Percentiles rank a stretch among this genome's conserved stretches.
phyloP scores from a whole-genome alignment of 2,113 vertebrate species.

The Tachycineta bicolor region DNA sequence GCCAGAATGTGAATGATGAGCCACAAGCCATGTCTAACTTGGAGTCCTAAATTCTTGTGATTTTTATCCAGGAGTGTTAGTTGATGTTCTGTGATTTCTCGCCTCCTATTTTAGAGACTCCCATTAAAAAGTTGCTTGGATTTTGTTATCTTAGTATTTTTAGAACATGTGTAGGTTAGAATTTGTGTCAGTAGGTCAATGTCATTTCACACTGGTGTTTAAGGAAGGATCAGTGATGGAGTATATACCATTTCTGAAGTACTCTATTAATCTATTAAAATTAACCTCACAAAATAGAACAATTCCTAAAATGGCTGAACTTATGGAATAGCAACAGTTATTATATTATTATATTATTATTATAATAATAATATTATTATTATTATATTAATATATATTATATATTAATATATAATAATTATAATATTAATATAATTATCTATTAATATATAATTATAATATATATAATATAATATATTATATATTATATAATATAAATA shows the following conservation, averaged over 20 bases:
- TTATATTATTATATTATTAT: no score
- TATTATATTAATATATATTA: no score
- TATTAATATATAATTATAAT: no score
- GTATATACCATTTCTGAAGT: neutral
- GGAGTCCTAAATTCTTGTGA: neutral
- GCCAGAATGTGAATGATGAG: neutral
- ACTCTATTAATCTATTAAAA: neutral
- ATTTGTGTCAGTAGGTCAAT: neutral
- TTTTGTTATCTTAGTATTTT: neutral
- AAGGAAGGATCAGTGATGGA: neutral
- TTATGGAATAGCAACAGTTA: neutral
- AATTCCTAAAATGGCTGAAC: neutral
- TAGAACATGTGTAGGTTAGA: neutral
- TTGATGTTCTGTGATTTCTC: neutral
- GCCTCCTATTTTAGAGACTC: neutral
- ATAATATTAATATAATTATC: no score
- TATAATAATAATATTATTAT: no score
- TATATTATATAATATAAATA: no score
- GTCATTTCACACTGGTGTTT: neutral
- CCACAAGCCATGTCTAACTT: neutral
- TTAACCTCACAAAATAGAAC: neutral
- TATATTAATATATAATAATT: no score
- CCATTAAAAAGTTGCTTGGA: neutral
- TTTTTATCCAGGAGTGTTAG: neutral
- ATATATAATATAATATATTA: no score